phyloP scores from a whole-genome alignment of 1,140 invertebrate species.

The Penaeus japonicus region DNA sequence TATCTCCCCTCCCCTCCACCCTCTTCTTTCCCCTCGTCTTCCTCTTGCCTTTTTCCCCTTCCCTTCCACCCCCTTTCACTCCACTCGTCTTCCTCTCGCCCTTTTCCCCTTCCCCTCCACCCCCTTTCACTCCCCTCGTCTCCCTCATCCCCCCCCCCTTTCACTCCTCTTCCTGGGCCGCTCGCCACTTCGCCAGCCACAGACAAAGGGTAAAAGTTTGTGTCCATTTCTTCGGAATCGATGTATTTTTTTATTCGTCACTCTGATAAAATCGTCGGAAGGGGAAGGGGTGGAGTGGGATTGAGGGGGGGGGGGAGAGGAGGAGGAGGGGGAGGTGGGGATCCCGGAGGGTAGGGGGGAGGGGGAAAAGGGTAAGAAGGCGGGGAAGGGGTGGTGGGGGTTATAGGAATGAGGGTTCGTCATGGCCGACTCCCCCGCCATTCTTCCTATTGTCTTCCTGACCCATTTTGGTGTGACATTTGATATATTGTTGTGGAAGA shows the following conservation, averaged over 20 bases:
- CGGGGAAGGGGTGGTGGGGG: no score
- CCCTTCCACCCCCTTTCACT: not conserved
- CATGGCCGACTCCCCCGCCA: slow-evolving; percentile 23
- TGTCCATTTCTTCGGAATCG: slow-evolving; percentile 13
- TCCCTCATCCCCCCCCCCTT: not conserved
- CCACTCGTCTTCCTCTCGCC: not conserved
- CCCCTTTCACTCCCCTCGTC: not conserved
- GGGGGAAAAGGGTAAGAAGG: no score
- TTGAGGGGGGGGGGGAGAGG: no score
- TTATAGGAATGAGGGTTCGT: slow-evolving; percentile 26
- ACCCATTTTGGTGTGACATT: slow-evolving; percentile 28
- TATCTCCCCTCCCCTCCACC: no score
- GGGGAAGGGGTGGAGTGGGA: not conserved
- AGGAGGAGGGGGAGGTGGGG: no score
- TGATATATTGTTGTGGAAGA: slow-evolving; percentile 38
- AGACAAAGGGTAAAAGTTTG: slow-evolving; percentile 13
- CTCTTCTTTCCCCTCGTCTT: no score
- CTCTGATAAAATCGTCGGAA: slow-evolving; percentile 30
- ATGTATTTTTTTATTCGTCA: slow-evolving; percentile 2
- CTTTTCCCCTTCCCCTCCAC: not conserved
- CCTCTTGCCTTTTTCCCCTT: no score
- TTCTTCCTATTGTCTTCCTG: slow-evolving; percentile 29
- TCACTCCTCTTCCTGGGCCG: not conserved
- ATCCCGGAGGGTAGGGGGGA: no score
- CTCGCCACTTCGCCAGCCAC: not conserved